Percentiles rank a stretch among this genome's conserved stretches.
phyloP scores from a whole-genome alignment of 2,888 invertebrate genomes.

The Pseudoips prasinana region DNA sequence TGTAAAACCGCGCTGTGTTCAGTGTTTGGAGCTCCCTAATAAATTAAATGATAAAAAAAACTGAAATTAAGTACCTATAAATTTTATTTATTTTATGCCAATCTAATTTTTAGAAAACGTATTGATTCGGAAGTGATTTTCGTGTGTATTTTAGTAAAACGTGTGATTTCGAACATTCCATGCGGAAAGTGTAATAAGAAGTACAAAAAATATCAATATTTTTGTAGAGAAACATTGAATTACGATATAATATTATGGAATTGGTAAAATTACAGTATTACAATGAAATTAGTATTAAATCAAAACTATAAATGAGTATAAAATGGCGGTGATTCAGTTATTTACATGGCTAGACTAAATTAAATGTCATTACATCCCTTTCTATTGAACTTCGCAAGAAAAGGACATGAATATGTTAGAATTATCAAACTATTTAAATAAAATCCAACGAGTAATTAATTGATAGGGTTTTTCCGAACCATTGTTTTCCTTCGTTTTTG shows the following conservation, averaged over 20 bases:
- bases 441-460: too few species aligned
- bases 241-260: conserved; percentile 57
- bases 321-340: too few species aligned
- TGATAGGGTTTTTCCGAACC: too few species aligned
- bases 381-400: too few species aligned
- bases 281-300: conserved; percentile 63
- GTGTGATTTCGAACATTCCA: conserved; percentile 80
- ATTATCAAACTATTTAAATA: too few species aligned
- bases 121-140: conserved; percentile 48
- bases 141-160: conserved; percentile 61
- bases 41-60: conserved; percentile 38
- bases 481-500: too few species aligned
- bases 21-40: conserved; percentile 31
- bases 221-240: conserved; percentile 68
- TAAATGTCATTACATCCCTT: too few species aligned
- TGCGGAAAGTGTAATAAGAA: conserved; percentile 72
- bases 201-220: conserved; percentile 79
- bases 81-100: conserved; percentile 67
- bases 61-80: conserved; percentile 49
- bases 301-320: conserved; percentile 32
- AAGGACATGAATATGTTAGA: too few species aligned
- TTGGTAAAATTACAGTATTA: conserved; percentile 74
- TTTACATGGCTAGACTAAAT: too few species aligned
- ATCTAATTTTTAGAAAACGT: conserved; percentile 52
- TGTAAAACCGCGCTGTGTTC: conserved; percentile 1